Evolutionary conservation across 2,113 vertebrate species (phyloP).

Genomic region (Triplophysa rosa): DNA sequence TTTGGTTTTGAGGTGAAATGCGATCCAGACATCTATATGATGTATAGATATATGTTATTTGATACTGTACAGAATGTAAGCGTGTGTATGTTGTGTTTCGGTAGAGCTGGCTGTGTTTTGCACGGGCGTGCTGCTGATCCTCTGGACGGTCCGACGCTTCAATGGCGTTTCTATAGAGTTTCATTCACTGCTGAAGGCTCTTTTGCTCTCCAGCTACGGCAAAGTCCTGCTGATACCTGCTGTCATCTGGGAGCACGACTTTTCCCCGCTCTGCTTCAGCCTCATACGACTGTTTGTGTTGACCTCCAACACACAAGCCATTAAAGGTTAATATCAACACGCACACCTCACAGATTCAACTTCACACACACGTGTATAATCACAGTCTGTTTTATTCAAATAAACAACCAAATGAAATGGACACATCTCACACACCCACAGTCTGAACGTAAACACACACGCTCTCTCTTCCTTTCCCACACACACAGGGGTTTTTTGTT

Average conservation of each 20-base stretch:
- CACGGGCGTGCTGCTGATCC: conserved; percentile 76
- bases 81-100: conserved; percentile 47
- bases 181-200: conserved; percentile 82
- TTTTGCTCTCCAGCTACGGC: conserved; percentile 93
- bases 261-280: conserved; percentile 84
- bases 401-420: not conserved
- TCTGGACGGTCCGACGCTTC: conserved; percentile 72
- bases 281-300: conserved; percentile 94
- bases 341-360: not conserved
- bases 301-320: conserved; percentile 91
- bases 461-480: not conserved
- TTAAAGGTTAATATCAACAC: conserved; percentile 78
- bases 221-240: conserved; percentile 92
- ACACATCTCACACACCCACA: not conserved
- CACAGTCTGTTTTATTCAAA: not conserved
- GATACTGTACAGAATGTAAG: not conserved
- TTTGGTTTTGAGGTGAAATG: too few relatives aligned
- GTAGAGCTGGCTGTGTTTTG: conserved; percentile 89
- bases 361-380: not conserved
- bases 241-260: conserved; percentile 97
- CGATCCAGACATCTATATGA: too few relatives aligned
- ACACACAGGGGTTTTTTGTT: not conserved
- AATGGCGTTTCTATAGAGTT: conserved; percentile 64
- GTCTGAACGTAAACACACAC: conserved; percentile 8
- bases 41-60: too few relatives aligned